Evolutionary conservation across 2,113 vertebrate species (phyloP), one percentile per base, ranked within the genome.

Genomic region (Empidonax alnorum): DNA sequence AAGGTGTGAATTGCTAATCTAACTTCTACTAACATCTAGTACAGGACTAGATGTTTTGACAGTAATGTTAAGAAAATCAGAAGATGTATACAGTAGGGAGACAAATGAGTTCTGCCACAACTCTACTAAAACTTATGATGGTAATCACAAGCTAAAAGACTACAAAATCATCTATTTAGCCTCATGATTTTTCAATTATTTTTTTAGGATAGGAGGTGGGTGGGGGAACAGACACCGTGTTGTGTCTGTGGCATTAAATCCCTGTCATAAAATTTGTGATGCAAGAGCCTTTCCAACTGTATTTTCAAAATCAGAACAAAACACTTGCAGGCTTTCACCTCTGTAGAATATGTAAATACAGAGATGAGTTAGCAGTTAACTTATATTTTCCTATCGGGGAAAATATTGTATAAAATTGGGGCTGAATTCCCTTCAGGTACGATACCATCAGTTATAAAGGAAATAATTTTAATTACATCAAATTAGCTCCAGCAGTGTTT

Each of bases 51-150:
- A 71, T 58, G 61, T 84, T 96, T 95, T 93, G 49, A 84, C 85
- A 92, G 63, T 16, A 53, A 72, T 8, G 49, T 78, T 81, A 87
- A 84, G 33, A 84, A 94, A 95, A 90, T 47, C 55, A 77, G 73
- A 81, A 63, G 35, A 52, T 37, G 19, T 52, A 71, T 33, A 68
- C 78, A 90, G 42, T 2, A 4, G 9, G 12, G n/a, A 78, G n/a
- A 93, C 44, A 94, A 93, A 88, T 31, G 8, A 90, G 20, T 78
- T 93, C 81, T 90, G 47, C 63, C 55, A 76, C 68, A 91, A 74
- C 17, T 73, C 56, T 27, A 25, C 63, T 46, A n/a, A 46, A 67
- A 67, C 22, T 25, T 67, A 31, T n/a, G 65, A 39, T 9, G n/a
- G 47, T 67, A 77, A 87, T 49, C 46, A 87, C 83, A 68, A 73